Evolutionary conservation across 2,113 vertebrate genomes (phyloP).

Genomic region (Brachypodius melanocephalos): DNA sequence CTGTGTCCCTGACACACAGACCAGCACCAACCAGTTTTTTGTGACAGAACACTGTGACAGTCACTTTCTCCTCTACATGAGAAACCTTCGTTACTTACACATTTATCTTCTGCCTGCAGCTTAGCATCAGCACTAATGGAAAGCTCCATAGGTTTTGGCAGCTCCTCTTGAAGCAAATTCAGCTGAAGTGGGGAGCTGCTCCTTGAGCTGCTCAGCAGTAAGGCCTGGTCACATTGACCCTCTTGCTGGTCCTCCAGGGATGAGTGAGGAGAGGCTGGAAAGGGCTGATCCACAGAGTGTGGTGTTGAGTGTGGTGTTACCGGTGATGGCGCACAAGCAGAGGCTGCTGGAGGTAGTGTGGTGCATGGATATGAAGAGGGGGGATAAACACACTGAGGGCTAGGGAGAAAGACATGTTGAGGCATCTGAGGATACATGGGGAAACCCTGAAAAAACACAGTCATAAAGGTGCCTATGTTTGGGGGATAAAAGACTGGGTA

Average conservation of each 20-base stretch:
- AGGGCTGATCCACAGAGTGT: background rate
- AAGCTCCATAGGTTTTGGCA: conserved; percentile 69
- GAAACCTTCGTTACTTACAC: conserved; percentile 20
- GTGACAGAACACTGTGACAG: background rate
- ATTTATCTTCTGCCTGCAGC: background rate
- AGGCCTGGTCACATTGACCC: background rate
- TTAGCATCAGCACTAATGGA: conserved; percentile 3
- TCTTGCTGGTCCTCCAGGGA: conserved; percentile 26
- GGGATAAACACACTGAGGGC: conserved; percentile 20
- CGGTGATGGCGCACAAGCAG: background rate
- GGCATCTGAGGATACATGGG: conserved; percentile 62
- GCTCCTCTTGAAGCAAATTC: conserved; percentile 83
- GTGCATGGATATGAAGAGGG: background rate
- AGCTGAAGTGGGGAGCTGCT: conserved; percentile 87
- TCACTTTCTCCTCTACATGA: background rate
- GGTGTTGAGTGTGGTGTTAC: background rate
- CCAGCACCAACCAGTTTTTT: background rate
- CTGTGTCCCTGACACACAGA: background rate
- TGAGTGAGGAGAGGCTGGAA: background rate
- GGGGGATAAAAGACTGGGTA: conserved; percentile 51
- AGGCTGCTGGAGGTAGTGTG: background rate
- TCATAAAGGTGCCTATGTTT: conserved; percentile 68
- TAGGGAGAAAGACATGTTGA: conserved; percentile 8
- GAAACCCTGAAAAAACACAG: conserved; percentile 77
- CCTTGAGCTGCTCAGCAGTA: conserved; percentile 74